These are phyloP conservation scores for Poecilus cupreus DNA, from an alignment of 2,888 invertebrate species.

Conservation along the genomic window DNA sequence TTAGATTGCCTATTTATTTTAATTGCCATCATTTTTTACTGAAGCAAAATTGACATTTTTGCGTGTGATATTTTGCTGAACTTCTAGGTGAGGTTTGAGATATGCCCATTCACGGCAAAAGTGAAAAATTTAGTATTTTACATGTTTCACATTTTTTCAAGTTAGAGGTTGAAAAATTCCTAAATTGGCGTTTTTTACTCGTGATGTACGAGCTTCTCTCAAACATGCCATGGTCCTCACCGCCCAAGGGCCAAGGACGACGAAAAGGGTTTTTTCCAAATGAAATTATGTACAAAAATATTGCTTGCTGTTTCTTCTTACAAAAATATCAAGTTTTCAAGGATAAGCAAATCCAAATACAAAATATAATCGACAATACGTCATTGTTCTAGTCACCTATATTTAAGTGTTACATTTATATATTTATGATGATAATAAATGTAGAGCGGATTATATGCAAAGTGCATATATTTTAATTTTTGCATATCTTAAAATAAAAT, in stretches of 20 bases:
- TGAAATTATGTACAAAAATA: constrained; percentile 6
- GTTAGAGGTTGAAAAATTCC: constrained; percentile 4
- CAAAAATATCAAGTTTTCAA: neutral
- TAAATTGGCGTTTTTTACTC: constrained; percentile 7
- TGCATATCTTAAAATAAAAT: too few species aligned
- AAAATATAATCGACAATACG: too few species aligned
- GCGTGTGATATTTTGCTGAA: neutral
- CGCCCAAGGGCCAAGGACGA: neutral
- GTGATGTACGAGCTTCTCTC: constrained; percentile 1
- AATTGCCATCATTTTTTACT: neutral
- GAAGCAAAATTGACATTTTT: neutral
- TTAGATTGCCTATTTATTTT: constrained; percentile 9
- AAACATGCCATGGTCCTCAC: neutral
- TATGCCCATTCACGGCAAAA: neutral
- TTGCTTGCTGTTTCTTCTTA: neutral
- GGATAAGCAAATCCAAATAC: neutral
- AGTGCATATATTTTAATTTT: too few species aligned
- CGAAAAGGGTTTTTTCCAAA: neutral
- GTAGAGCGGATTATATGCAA: too few species aligned
- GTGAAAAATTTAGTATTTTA: constrained; percentile 2
- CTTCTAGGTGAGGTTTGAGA: neutral
- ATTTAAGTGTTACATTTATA: too few species aligned
- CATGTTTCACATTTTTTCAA: constrained; percentile 19
- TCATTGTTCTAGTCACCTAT: too few species aligned
- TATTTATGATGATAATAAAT: too few species aligned